A percentile compares a stretch with the other conserved stretches of the same genome.
Evolutionary conservation across 2,888 invertebrate species (phyloP).

Genomic region (Mythimna impura): DNA sequence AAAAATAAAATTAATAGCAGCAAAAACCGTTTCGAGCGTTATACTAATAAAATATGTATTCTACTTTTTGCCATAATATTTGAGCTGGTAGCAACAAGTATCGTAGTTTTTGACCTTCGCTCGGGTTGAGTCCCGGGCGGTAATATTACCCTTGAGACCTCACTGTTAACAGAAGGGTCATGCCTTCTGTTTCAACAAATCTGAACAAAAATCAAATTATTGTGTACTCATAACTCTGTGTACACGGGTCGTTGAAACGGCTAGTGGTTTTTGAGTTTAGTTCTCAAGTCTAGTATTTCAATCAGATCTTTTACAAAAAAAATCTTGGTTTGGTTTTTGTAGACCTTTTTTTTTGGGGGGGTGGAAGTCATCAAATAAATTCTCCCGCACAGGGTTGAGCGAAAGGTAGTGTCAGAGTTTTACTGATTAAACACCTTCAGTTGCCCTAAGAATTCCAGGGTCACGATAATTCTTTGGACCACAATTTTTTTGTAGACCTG

Average conservation of each 20-base stretch:
- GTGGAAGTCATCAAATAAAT: too few species aligned
- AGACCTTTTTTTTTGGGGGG: neutral
- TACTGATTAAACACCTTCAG: too few species aligned
- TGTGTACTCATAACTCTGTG: conserved; percentile 11
- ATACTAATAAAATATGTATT: conserved; percentile 52
- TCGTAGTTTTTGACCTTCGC: conserved; percentile 41
- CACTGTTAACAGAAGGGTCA: conserved; percentile 24
- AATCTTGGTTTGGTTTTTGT: too few species aligned
- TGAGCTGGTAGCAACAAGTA: conserved; percentile 44
- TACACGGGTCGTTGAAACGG: neutral
- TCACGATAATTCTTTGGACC: too few species aligned
- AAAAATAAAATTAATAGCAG: conserved; percentile 35
- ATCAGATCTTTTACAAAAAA: too few species aligned
- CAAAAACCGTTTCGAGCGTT: conserved; percentile 36
- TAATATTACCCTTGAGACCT: conserved; percentile 34
- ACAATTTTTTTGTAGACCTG: too few species aligned
- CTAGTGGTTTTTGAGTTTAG: neutral
- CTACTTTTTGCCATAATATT: conserved; percentile 44
- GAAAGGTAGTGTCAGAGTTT: too few species aligned
- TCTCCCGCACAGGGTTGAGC: too few species aligned
- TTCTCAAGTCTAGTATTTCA: neutral
- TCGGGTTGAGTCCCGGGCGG: conserved; percentile 22
- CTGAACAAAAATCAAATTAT: conserved; percentile 39
- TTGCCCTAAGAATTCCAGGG: too few species aligned
- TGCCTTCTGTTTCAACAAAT: conserved; percentile 41